Evolutionary conservation across 1,140 invertebrate genomes (phyloP).

Genomic region (Campoletis sonorensis): DNA sequence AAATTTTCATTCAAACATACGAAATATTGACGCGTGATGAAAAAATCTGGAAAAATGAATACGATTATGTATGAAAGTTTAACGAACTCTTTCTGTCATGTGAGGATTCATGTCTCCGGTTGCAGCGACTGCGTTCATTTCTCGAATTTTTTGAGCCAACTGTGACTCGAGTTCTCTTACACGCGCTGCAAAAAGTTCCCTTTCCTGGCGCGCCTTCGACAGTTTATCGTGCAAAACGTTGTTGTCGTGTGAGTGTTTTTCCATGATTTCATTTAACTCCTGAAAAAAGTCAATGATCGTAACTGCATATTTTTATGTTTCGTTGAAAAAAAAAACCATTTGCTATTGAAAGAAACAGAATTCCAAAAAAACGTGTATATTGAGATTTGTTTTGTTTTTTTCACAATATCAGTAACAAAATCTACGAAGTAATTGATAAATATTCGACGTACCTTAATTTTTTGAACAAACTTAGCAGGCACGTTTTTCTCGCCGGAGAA

Average conservation of each 20-base stretch:
- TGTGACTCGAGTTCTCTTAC: slow-evolving; percentile 60
- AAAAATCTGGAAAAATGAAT: slow-evolving; percentile 42
- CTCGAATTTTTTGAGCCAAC: slow-evolving; percentile 57
- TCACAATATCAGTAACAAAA: no score
- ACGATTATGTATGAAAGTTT: slow-evolving; percentile 29
- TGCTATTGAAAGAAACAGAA: no score
- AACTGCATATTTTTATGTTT: slow-evolving; percentile 13
- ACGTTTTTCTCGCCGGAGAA: slow-evolving; percentile 60
- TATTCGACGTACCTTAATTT: slow-evolving; percentile 70
- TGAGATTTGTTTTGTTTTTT: no score
- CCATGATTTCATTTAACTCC: slow-evolving; percentile 75
- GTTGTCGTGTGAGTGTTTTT: slow-evolving; percentile 77
- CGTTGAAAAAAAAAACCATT: no score
- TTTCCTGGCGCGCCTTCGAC: slow-evolving; percentile 57
- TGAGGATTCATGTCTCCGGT: slow-evolving; percentile 41
- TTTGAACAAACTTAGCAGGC: slow-evolving; percentile 74
- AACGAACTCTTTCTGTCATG: slow-evolving; percentile 53
- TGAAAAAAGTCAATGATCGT: slow-evolving; percentile 50
- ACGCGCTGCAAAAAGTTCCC: slow-evolving; percentile 50
- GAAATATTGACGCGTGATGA: neutral
- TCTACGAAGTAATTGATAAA: no score
- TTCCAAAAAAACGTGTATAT: no score
- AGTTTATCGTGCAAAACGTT: slow-evolving; percentile 63
- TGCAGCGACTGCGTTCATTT: slow-evolving; percentile 51
- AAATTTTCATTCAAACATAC: slow-evolving; percentile 5